Evolutionary conservation across 2,888 invertebrate genomes (phyloP).

Genomic region (Acanthosepion esculentum): DNA sequence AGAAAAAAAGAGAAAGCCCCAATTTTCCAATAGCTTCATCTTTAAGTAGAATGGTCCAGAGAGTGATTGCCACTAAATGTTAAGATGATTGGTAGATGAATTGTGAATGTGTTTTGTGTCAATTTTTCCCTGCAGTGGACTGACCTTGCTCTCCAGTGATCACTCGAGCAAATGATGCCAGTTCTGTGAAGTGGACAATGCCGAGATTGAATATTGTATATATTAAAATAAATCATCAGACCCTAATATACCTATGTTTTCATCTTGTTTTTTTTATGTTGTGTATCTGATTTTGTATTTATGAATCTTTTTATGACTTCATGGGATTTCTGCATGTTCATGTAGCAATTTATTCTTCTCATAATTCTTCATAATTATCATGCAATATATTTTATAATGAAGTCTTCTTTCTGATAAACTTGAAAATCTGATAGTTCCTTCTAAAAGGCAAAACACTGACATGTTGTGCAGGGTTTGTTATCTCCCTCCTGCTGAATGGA

Average conservation of each 20-base stretch:
- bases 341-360: not conserved
- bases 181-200: conserved; percentile 33
- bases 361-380: not conserved
- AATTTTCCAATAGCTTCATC: not conserved
- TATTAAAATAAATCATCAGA: conserved; percentile 33
- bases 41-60: not conserved
- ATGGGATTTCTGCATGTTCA: not conserved
- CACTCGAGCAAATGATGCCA: not conserved
- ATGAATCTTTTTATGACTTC: not conserved
- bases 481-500: too few species aligned
- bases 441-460: too few species aligned
- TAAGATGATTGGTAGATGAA: not conserved
- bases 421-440: too few species aligned
- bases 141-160: not conserved
- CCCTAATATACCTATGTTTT: not conserved
- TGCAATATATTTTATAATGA: too few species aligned
- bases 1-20: not conserved
- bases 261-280: not conserved
- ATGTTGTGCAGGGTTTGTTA: too few species aligned
- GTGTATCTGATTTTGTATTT: too few species aligned
- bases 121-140: not conserved
- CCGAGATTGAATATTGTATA: conserved; percentile 22
- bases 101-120: not conserved
- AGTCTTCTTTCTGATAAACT: too few species aligned
- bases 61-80: conserved; percentile 11